Evolutionary conservation across 2,797 vertebrate genomes (phyloP), one percentile per base, ranked within the genome.

Genomic region (Poeciliopsis gracilis): DNA sequence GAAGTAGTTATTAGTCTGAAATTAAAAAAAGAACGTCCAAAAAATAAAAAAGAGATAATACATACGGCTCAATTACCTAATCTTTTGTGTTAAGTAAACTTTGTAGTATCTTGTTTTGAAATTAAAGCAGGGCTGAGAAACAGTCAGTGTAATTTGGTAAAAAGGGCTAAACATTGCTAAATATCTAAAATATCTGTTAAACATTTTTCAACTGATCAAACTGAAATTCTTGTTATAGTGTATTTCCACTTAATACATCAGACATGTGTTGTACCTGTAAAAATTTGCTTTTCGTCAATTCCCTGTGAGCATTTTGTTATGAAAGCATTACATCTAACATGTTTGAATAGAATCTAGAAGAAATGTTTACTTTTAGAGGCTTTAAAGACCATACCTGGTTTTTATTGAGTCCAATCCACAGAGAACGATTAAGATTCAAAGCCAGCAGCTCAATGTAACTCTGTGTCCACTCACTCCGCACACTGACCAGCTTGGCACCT

Each of bases 401-500:
- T 87, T 96, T 98, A 90, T 97, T 97, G 51, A 99, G 94, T 78
- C 97, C 97, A 47, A 99, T 96, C 98, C 98, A 98, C 13, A 96
- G 1, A n/a, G 96, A 96, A 36, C 90, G 86, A 9, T 94, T 92
- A 46, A 95, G 75, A 9, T 94, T 94, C 23, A 94, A 16, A 12
- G 94, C 82, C 66, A 95, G 87, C 57, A 97, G 85, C 90, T 96
- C 95, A 0, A 95, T 80, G 74, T 96, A 97, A 0, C 97, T 92
- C 20, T 96, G 91, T 4, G 82, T 93, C 71, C 96, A 96, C 2
- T 94, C 88, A 38, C 96, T 95, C 70, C 96, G 91, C 78, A 98
- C 91, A 69, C 95, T 97, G 70, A 92, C 95, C 61, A 99, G 91
- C 2, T 89, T 89, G 49, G 96, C 96, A 0, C 83, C 82, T 0